These are phyloP conservation scores for Ara ararauna DNA, from an alignment of 2,797 vertebrate genomes.

Conservation along the genomic window DNA sequence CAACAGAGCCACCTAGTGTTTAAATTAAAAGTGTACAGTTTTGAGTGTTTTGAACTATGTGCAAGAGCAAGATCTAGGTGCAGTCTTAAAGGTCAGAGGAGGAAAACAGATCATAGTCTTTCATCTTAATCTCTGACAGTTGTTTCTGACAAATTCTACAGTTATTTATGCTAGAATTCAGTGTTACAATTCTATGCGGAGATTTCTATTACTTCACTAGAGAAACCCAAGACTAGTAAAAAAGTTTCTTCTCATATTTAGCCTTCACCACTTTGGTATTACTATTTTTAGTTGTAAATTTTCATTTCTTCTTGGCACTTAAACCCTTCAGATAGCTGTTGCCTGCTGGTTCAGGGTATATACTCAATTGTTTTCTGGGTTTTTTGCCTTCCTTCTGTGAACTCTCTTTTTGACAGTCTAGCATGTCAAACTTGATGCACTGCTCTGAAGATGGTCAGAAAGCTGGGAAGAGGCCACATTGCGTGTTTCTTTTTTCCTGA, in stretches of 20 bases:
- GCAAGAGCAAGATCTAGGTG: background rate
- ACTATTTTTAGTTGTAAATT: background rate
- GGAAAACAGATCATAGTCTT: background rate
- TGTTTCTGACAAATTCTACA: background rate
- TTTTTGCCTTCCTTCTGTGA: background rate
- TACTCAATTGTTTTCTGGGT: background rate
- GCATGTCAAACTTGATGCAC: background rate
- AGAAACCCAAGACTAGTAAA: background rate
- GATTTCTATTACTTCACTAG: background rate
- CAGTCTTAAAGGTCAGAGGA: background rate
- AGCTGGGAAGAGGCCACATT: background rate
- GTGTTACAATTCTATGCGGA: background rate
- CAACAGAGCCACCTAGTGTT: constrained; percentile 59
- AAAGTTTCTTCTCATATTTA: background rate
- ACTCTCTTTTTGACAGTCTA: background rate
- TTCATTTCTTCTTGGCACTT: background rate
- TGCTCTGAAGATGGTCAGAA: background rate
- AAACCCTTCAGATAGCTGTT: background rate
- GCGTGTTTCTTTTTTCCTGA: background rate
- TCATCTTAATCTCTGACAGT: background rate
- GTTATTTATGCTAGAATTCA: background rate
- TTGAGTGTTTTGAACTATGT: background rate
- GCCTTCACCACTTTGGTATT: background rate
- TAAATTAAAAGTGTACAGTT: background rate
- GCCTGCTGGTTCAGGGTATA: background rate